phyloP scores from a whole-genome alignment of 2,113 vertebrate species.

The Spermophilus dauricus region DNA sequence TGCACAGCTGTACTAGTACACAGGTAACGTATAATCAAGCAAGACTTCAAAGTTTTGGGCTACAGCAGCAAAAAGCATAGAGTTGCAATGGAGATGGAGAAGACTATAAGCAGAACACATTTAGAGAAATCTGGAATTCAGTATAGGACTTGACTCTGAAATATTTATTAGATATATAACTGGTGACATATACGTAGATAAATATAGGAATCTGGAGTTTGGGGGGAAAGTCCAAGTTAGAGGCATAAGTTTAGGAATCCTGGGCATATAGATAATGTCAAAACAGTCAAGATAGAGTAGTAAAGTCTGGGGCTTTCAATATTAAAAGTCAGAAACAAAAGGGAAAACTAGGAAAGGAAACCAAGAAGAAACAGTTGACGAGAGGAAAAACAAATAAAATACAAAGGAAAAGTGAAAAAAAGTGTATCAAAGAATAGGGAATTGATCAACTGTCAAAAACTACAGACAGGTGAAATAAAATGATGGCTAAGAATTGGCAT shows the following conservation, averaged over 20 bases:
- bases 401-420: neutral
- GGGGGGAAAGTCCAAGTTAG: neutral
- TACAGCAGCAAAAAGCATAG: neutral
- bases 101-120: neutral
- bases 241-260: neutral
- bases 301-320: neutral
- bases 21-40: neutral
- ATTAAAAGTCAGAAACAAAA: conserved; percentile 3
- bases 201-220: neutral
- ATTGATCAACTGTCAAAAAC: neutral
- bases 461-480: neutral
- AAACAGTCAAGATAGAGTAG: neutral
- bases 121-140: neutral
- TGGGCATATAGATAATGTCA: neutral
- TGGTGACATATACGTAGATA: neutral
- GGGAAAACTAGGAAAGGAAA: neutral
- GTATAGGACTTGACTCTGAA: conserved; percentile 20
- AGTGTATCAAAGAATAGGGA: neutral
- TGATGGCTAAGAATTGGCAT: conserved; percentile 16
- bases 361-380: neutral
- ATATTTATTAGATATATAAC: neutral
- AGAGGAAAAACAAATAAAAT: neutral
- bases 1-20: neutral
- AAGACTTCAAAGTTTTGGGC: neutral
- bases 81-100: neutral